Conservation (phyloP, 2,888 invertebrate species). For the Hirtodrosophila duncani region DNA sequence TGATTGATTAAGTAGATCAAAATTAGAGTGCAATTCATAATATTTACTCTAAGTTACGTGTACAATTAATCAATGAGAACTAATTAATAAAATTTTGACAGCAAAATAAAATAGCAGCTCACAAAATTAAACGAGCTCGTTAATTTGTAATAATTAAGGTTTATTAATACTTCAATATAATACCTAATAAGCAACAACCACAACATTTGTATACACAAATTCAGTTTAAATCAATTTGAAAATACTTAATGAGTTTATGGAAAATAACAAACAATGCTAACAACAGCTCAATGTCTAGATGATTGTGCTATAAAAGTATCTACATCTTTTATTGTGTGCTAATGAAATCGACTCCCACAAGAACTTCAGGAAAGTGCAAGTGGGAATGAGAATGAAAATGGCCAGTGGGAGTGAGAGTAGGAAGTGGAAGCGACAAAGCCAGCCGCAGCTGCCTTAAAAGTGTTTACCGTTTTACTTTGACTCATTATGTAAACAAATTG, state of each 20-base stretch:
- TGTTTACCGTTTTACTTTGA: slow-evolving; percentile 33
- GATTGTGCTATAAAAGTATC: slow-evolving; percentile 7
- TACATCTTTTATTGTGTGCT: slow-evolving; percentile 61
- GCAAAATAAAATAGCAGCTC: too few species aligned
- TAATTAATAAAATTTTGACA: too few species aligned
- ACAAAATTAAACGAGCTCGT: slow-evolving; percentile 24
- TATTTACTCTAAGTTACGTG: too few species aligned
- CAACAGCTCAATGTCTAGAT: slow-evolving; percentile 12
- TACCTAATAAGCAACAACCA: background rate
- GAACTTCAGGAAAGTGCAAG: slow-evolving; percentile 16
- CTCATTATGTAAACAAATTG: slow-evolving; percentile 39
- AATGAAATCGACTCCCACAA: slow-evolving; percentile 58
- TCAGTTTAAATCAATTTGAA: slow-evolving; percentile 12
- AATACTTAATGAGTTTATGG: slow-evolving; percentile 38
- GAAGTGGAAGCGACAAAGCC: too few species aligned
- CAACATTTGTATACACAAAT: slow-evolving; percentile 17
- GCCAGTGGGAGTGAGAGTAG: background rate
- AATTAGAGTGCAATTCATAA: too few species aligned
- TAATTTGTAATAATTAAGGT: slow-evolving; percentile 36
- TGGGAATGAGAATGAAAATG: background rate
- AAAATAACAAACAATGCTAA: slow-evolving; percentile 40
- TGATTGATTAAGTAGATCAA: too few species aligned
- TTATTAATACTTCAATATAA: slow-evolving; percentile 11
- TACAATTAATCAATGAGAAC: too few species aligned
- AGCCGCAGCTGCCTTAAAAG: background rate